Base-by-base conservation (phyloP, 2,888 invertebrate species). In the Strigamia transsilvanica region DNA sequence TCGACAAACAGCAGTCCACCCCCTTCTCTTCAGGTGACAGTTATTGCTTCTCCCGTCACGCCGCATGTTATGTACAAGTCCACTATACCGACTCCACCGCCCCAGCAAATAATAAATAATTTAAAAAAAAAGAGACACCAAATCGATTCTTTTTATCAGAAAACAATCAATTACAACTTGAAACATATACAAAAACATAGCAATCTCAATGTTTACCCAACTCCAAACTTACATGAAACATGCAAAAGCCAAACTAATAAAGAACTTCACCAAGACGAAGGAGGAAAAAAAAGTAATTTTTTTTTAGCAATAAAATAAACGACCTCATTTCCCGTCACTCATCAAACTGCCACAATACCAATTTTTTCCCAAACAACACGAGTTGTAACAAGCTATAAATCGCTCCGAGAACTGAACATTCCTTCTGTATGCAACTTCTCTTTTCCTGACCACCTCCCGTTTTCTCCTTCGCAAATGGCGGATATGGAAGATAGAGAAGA, bases 261-360 rank as follows among this genome's bases (percentile, higher is more conserved):
- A 56, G 56, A 56, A 56, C 18, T n/a, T 9, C n/a, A 18, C 5
- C 4, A 46, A 46, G n/a, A 46, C 9, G 12, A 46, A 15, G 9
- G 4, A 51, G 27, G 32, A 73, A 73, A 73, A 73, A 32, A 27
- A 73, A 32, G 15, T 27, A 73, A 66, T 12, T n/a, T 27, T 27
- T 13, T 73, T 32, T 73, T 27, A 27, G 73, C 73, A 73, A 73
- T 73, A 73, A 73, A 73, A 73, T 73, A 73, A 73, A 73, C 73
- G 73, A 73, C 73, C 32, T 73, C 73, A 73, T 73, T 73, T 73
- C 73, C 73, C 73, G 73, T 73, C 73, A 73, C 73, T 73, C 73
- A 73, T 73, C 73, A 73, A 73, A 73, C 73, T 73, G 73, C 73
- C 73, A 73, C 73, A 27, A 73, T 73, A 27, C 73, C 73, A 73